Evolutionary conservation across 2,888 invertebrate genomes (phyloP).

Genomic region (Dusona sp.): DNA sequence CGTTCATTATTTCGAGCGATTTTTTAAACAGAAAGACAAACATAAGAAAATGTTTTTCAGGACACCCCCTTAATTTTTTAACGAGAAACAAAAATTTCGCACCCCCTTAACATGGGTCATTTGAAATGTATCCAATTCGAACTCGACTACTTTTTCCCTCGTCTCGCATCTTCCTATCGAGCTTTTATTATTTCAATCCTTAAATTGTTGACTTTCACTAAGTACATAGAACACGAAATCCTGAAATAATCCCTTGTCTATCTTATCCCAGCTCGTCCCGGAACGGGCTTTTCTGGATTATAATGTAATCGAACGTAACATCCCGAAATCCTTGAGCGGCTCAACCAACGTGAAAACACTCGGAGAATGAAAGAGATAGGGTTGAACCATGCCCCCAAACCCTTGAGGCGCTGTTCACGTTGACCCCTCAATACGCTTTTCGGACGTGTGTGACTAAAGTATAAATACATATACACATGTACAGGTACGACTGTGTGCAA

Average conservation of each 20-base stretch:
- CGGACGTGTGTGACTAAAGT: conserved; percentile 36
- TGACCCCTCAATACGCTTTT: conserved; percentile 61
- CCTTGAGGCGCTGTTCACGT: conserved; percentile 40
- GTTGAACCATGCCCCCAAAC: conserved; percentile 21
- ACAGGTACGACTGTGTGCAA: background rate
- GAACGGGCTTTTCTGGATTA: conserved; percentile 28
- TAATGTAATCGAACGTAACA: conserved; percentile 24
- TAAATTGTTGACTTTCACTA: background rate
- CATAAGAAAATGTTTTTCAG: background rate
- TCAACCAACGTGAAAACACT: conserved; percentile 63
- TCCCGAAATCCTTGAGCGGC: conserved; percentile 49
- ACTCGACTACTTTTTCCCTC: background rate
- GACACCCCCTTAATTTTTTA: no score
- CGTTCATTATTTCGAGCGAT: background rate
- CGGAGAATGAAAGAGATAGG: conserved; percentile 36
- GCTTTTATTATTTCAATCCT: background rate
- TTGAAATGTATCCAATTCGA: background rate
- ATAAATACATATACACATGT: no score
- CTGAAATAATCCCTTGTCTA: background rate
- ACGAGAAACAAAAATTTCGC: background rate
- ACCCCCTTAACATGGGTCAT: background rate
- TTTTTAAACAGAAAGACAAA: background rate
- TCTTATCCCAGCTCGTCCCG: background rate
- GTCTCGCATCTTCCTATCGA: background rate
- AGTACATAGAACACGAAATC: background rate